Base-by-base conservation (phyloP, 2,888 invertebrate genomes). In the Drosophila pseudotalamancana region DNA sequence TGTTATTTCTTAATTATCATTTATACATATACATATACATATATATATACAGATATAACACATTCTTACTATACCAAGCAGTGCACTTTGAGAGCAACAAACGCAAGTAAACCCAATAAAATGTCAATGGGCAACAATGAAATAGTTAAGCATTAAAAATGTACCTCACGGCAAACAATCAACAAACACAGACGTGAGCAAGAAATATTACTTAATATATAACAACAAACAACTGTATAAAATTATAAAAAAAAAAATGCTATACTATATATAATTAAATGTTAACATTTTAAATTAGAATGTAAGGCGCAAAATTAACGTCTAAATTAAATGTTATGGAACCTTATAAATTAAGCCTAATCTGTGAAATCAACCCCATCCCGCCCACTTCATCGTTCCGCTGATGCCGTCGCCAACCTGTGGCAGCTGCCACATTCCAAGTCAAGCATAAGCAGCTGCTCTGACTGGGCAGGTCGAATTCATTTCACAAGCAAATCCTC, bases 271-370 rank as follows among this genome's bases (percentile, higher is more conserved):
- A 73, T 74, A 72, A 68, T 65, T 71, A 77, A 73, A 80, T 73
- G 83, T 81, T 86, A 81, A 73, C 68, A 83, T 86, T 83, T 81
- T 81, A 87, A 76, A 77, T 62, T 84, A 87, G 66, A 55, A 61
- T 72, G 59, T 77, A 75, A 87, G 84, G 42, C 42, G 57, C 65
- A 53, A 86, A 73, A 70, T 68, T 84, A 66, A 62, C 40, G 77
- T 80, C 65, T 62, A 86, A 81, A 83, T 81, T 87, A 69, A 84
- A 79, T 68, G 77, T 83, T 79, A 83, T 63, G 34, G 34, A 59
- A 29, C 40, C 40, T 16, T 59, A 51, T 18, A 5, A 50, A 18
- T 39, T 67, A 66, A 60, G 60, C 18, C 35, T 29, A 34, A 9
- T 60, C 60, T 61, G 62, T 48, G 40, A 46, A 25, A 39, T 14